Evolutionary conservation across 2,888 invertebrate genomes (phyloP), one percentile per base, ranked within the genome.

Genomic region (Nomada flava): DNA sequence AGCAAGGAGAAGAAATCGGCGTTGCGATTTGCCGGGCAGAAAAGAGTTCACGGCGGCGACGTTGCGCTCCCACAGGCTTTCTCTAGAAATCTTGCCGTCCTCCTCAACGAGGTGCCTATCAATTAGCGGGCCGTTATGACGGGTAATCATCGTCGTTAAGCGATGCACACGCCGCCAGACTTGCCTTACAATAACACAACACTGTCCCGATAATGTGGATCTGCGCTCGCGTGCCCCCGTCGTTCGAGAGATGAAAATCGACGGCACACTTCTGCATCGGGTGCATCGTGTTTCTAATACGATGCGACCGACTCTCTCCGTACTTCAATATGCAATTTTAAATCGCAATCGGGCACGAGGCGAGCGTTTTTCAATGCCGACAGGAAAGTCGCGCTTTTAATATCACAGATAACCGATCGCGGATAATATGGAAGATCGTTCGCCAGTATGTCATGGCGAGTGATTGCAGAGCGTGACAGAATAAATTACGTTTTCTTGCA

Each of bases 91-190:
- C 75, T 53, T 67, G 76, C 57, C 73, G 75, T 60, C 65, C 73
- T 69, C 55, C 78, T 79, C 73, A 69, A 55, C 68, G 67, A 47
- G 26, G 57, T 75, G 73, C 29, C 86, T 83, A 88, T 88, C 88
- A 88, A 88, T 88, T 88, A 88, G 73, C 79, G 71, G 62, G 1
- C 60, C 72, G 86, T 88, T 86, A 87, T 71, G 74, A 79, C 68
- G 74, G 70, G 76, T 82, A 82, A 79, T 80, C 79, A 83, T 79
- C 69, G 78, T 80, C 55, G 53, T 82, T 76, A 67, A 70, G 50
- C 71, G 53, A 47, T 68, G 36, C 50, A 74, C 76, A 69, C 71
- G 72, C 53, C 59, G 86, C 65, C 68, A 62, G 57, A 5, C 72
- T 67, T 20, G 36, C 11, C 65, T 72, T 70, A 42, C n/a, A 29